These are phyloP conservation scores for Slavum lentiscoides DNA, from an alignment of 2,888 invertebrate genomes.

Conservation along the genomic window DNA sequence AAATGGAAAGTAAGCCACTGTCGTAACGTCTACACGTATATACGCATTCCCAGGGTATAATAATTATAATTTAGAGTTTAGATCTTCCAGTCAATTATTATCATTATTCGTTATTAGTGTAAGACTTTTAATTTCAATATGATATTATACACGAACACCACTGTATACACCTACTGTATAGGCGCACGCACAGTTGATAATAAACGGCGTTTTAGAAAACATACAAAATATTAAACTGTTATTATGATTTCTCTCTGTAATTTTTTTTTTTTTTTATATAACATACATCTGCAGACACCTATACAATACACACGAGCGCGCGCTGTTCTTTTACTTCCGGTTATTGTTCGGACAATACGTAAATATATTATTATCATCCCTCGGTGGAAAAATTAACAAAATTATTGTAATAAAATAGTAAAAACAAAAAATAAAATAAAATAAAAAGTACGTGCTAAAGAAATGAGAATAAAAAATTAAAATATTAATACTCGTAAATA, in stretches of 20 bases:
- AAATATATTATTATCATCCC: neutral
- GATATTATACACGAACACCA: neutral
- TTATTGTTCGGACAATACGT: slow-evolving; percentile 20
- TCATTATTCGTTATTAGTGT: neutral
- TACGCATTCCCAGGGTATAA: slow-evolving; percentile 7
- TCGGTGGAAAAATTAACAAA: slow-evolving; percentile 1
- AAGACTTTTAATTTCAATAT: slow-evolving; percentile 22
- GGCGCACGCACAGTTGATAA: neutral
- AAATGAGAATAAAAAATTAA: too few species aligned
- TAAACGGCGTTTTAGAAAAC: slow-evolving; percentile 17
- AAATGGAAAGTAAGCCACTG: too few species aligned
- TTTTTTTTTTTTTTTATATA: slow-evolving; percentile 8
- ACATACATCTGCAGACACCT: neutral
- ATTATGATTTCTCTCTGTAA: slow-evolving; percentile 37
- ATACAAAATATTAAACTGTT: slow-evolving; percentile 12
- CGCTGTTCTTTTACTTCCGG: slow-evolving; percentile 35
- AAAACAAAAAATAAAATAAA: too few species aligned
- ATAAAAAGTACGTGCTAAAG: too few species aligned
- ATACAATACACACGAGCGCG: neutral
- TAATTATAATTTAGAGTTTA: slow-evolving; percentile 29
- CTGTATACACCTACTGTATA: neutral
- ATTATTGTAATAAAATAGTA: too few species aligned
- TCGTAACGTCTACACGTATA: neutral
- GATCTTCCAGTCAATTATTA: slow-evolving; percentile 9
- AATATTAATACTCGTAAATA: too few species aligned